These are phyloP conservation scores for Lucifuga dentata DNA, from an alignment of 2,113 vertebrate species.

Conservation along the genomic window DNA sequence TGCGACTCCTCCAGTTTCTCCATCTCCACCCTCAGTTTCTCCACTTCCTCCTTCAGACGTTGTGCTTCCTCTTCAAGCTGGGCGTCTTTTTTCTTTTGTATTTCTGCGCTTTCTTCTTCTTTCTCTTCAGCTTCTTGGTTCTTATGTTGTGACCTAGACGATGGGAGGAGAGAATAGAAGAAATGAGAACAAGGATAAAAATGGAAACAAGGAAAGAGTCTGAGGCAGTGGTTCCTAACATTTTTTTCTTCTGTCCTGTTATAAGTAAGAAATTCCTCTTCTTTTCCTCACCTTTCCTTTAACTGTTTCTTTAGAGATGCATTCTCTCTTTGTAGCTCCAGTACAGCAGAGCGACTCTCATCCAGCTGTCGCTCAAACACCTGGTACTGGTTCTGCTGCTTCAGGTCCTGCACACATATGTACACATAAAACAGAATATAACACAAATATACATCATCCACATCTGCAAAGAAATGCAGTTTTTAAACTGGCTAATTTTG, in stretches of 20 bases:
- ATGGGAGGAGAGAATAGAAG: background rate
- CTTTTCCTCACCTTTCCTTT: conserved; percentile 66
- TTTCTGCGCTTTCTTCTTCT: conserved; percentile 49
- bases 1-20: conserved; percentile 85
- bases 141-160: conserved; percentile 48
- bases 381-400: conserved; percentile 85
- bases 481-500: background rate
- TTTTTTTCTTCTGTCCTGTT: no score
- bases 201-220: background rate
- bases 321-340: conserved; percentile 87
- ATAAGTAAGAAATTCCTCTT: no score
- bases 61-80: conserved; percentile 77
- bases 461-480: background rate
- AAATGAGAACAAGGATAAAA: background rate
- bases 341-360: conserved; percentile 83
- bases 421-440: no score
- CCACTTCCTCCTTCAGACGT: conserved; percentile 80
- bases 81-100: conserved; percentile 65
- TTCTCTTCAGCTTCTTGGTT: conserved; percentile 49
- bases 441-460: no score
- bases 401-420: conserved; percentile 82
- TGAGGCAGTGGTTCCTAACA: no score
- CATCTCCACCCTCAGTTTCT: conserved; percentile 85
- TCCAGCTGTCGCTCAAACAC: conserved; percentile 84
- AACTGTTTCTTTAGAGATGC: conserved; percentile 84